A percentile compares a stretch with the other conserved stretches of the same genome.
Conservation (phyloP, 2,888 invertebrate species). For the Acheta domesticus region DNA sequence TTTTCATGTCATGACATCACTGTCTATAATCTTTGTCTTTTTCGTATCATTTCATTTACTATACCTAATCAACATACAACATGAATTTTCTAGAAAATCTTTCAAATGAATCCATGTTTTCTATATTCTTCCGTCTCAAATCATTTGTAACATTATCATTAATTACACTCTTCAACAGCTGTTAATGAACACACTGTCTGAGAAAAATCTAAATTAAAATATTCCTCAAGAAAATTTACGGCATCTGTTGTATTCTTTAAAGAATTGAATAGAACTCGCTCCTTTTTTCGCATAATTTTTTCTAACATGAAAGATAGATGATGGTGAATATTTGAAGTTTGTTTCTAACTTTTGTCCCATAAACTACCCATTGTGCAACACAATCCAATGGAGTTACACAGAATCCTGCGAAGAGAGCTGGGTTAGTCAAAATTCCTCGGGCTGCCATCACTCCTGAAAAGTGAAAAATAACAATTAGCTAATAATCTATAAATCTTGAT, state of each 20-base stretch:
- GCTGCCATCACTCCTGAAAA: constrained; percentile 81
- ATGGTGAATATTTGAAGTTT: constrained; percentile 82
- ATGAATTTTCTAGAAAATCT: not conserved
- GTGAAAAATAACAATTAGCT: not conserved
- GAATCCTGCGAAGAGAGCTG: constrained; percentile 77
- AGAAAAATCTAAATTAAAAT: constrained; percentile 4
- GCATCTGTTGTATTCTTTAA: constrained; percentile 51
- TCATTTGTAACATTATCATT: not conserved
- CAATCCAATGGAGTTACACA: constrained; percentile 69
- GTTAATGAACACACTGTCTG: not conserved
- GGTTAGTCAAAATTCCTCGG: constrained; percentile 84
- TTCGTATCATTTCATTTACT: too few relatives aligned
- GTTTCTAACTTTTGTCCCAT: constrained; percentile 58
- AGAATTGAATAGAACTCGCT: constrained; percentile 75
- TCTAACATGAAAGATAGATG: constrained; percentile 96
- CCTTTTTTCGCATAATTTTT: constrained; percentile 66
- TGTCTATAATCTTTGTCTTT: too few relatives aligned
- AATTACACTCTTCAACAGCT: not conserved
- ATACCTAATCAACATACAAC: not conserved
- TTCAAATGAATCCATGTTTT: not conserved
- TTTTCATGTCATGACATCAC: too few relatives aligned
- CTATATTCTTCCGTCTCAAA: not conserved
- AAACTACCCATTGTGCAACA: constrained; percentile 76
- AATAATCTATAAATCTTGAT: not conserved
- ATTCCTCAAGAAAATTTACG: not conserved